Base-by-base conservation (phyloP, 1,140 invertebrate genomes). In the Heliconius nattereri region DNA sequence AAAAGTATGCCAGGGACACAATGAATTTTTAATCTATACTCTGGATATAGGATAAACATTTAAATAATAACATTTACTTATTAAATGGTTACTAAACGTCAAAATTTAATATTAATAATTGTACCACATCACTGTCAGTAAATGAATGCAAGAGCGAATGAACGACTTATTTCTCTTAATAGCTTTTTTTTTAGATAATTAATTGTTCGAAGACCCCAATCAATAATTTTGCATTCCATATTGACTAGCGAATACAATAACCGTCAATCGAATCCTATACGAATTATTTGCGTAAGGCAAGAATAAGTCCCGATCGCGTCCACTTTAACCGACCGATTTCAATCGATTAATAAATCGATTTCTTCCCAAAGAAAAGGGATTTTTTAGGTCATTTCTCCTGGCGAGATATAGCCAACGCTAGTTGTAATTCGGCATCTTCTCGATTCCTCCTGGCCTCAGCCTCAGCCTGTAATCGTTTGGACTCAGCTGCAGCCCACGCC, bases 401-500 rank as follows among this genome's bases (percentile, higher is more conserved):
- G 0, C 90, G 91, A 75, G 95, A 96, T 60, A 96, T 90, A 16
- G 94, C 94, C 73, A 96, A 88, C 1, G 95, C 95, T 40, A 95
- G 92, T 84, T 95, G 94, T 49, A 96, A 86, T 83, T 96, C 95
- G 26, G 92, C 94, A 75, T 96, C 92, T 82, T 96, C 95, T 78
- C 92, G 92, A 76, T 93, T 81, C 37, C 94, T 84, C 52, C 94
- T 83, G 60, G 89, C 91, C 75, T 94, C 92, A 1, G 94, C 88
- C 75, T 95, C 94, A 45, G 91, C 91, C 83, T 95, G 92, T 54
- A 95, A 83, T 11, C 91, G 89, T 70, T 94, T 87, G 57, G 95
- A 95, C 86, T 96, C 95, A n/a, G 94, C 90, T 20, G 95, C 95
- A 7, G 95, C 95, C 95, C 95, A 96, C 8, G 95, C 95, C 87